Evolutionary conservation across 2,113 vertebrate species (phyloP).

Genomic region (Larimichthys polyactis): DNA sequence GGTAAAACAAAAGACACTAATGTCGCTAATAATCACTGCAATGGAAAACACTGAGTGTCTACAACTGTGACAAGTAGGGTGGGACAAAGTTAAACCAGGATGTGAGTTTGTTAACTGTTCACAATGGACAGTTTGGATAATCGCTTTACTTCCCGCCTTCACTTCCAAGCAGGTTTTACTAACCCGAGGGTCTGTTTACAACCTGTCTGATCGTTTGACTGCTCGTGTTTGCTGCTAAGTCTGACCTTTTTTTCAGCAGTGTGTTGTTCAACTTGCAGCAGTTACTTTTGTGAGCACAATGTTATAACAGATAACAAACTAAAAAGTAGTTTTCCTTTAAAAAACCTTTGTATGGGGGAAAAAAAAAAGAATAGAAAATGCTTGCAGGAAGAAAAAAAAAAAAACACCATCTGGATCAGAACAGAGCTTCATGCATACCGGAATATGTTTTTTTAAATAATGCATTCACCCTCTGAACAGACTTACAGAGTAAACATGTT

Average conservation of each 20-base stretch:
- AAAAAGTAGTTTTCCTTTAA: background rate
- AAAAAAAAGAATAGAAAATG: background rate
- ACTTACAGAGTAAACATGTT: slow-evolving; percentile 15
- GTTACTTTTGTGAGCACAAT: background rate
- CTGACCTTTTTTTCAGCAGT: slow-evolving; percentile 4
- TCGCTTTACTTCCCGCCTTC: background rate
- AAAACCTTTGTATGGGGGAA: background rate
- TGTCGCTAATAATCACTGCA: background rate
- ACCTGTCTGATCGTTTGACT: background rate
- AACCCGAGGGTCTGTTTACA: background rate
- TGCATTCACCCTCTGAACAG: background rate
- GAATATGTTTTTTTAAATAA: slow-evolving; percentile 11
- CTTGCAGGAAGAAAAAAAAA: background rate
- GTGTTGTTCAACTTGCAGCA: slow-evolving; percentile 1
- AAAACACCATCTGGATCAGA: background rate
- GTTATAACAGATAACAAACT: background rate
- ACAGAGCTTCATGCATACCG: background rate
- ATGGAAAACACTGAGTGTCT: background rate
- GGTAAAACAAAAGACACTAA: background rate
- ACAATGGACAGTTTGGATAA: background rate
- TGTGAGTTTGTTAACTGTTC: background rate
- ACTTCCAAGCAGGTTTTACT: background rate
- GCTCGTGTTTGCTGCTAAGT: background rate
- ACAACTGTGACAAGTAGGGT: background rate
- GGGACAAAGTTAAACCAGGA: slow-evolving; percentile 2